Evolutionary conservation across 2,113 vertebrate species (phyloP).

Genomic region (Ginglymostoma cirratum): DNA sequence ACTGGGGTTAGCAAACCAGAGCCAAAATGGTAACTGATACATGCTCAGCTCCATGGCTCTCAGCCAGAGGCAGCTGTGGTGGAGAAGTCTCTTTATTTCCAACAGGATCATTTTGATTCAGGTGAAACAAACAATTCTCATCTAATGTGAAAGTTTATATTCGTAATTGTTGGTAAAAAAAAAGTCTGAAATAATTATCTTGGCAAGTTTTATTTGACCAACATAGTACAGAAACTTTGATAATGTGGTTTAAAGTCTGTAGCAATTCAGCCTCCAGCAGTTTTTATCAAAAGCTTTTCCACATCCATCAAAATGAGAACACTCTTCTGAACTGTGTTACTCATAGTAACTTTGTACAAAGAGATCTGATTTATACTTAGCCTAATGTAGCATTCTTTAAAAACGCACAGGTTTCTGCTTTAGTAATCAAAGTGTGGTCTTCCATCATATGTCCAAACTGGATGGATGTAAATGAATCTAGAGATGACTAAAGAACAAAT

Average conservation of each 20-base stretch:
- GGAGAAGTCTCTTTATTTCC: not conserved
- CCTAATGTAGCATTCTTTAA: not conserved
- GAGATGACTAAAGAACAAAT: not conserved
- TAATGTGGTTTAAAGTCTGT: not conserved
- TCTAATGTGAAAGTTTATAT: not conserved
- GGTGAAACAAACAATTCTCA: not conserved
- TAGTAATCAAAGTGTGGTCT: not conserved
- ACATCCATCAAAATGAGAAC: not conserved
- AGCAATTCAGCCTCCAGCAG: not conserved
- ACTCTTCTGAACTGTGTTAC: not conserved
- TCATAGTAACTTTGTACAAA: not conserved
- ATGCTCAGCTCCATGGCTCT: not conserved
- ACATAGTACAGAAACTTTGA: not conserved
- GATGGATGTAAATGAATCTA: not conserved
- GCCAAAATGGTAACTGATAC: slow-evolving; percentile 5
- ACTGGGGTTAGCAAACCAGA: not conserved
- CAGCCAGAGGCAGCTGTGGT: not conserved
- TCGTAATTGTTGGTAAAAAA: not conserved
- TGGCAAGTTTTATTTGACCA: not conserved
- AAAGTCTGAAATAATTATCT: not conserved
- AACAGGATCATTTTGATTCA: not conserved
- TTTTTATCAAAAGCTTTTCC: not conserved
- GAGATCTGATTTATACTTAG: not conserved
- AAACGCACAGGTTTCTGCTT: not conserved
- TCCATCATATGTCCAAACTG: not conserved